Evolutionary conservation across 2,797 vertebrate genomes (phyloP).

Genomic region (Sus cebifrons): DNA sequence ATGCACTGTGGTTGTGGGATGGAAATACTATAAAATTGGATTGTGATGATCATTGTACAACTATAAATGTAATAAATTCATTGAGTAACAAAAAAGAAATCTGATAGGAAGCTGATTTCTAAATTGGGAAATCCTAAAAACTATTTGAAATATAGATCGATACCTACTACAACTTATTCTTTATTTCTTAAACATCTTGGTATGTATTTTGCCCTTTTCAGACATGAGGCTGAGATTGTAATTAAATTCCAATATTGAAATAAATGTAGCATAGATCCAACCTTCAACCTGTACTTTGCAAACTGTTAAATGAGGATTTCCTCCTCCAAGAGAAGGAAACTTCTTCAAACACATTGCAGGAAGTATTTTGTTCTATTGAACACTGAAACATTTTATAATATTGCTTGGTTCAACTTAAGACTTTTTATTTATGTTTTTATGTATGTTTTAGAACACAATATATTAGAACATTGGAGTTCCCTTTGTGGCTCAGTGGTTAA

Average conservation of each 20-base stretch:
- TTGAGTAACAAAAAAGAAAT: background rate
- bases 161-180: background rate
- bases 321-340: background rate
- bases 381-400: constrained; percentile 12
- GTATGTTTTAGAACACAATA: constrained; percentile 36
- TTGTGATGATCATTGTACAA: too few species aligned
- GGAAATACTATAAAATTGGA: too few species aligned
- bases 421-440: constrained; percentile 38
- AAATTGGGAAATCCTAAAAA: constrained; percentile 35
- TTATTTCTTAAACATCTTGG: background rate
- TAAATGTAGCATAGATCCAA: background rate
- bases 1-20: too few species aligned
- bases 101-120: background rate
- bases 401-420: constrained; percentile 24
- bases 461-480: background rate
- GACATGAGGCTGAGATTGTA: background rate
- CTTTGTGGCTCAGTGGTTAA: too few species aligned
- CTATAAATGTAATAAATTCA: too few species aligned
- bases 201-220: background rate
- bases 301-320: background rate
- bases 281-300: constrained; percentile 9
- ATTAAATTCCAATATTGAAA: constrained; percentile 15
- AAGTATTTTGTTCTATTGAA: constrained; percentile 31
- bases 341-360: background rate
- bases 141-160: constrained; percentile 2